phyloP scores from a whole-genome alignment of 2,888 invertebrate genomes.

The Mylabris sibirica region DNA sequence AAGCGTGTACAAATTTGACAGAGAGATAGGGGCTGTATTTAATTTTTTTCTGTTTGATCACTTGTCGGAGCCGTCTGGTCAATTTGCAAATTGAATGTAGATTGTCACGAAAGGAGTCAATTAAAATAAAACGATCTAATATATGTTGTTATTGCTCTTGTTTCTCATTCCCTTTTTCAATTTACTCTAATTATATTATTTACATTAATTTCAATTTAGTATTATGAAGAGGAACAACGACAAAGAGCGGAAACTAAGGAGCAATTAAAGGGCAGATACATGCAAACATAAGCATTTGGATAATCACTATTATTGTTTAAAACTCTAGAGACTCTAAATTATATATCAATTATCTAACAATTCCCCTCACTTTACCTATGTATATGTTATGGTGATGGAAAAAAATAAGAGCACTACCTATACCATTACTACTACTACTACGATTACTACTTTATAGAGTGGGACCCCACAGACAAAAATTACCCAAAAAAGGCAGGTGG shows the following conservation, averaged over 20 bases:
- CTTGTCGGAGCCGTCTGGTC: conserved; percentile 2
- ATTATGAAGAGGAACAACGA: conserved; percentile 15
- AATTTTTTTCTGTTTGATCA: not conserved
- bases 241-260: conserved; percentile 29
- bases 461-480: conserved; percentile 34
- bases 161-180: not conserved
- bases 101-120: conserved; percentile 33
- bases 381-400: not conserved
- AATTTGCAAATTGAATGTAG: conserved; percentile 30
- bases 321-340: conserved; percentile 54
- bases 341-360: conserved; percentile 54
- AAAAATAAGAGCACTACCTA: conserved; percentile 5
- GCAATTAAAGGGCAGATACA: conserved; percentile 37
- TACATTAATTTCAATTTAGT: conserved; percentile 22
- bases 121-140: conserved; percentile 28
- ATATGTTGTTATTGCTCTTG: not conserved
- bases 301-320: conserved; percentile 55
- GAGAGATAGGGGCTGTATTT: not conserved
- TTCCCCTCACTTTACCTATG: conserved; percentile 24
- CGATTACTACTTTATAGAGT: not conserved
- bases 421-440: too few relatives aligned
- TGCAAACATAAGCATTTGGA: conserved; percentile 53
- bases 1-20: not conserved
- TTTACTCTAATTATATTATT: not conserved
- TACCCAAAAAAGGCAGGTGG: conserved; percentile 33